A percentile compares a stretch with the other conserved stretches of the same genome.
Conservation (phyloP, 2,888 invertebrate genomes). For the Abrostola triplasia region DNA sequence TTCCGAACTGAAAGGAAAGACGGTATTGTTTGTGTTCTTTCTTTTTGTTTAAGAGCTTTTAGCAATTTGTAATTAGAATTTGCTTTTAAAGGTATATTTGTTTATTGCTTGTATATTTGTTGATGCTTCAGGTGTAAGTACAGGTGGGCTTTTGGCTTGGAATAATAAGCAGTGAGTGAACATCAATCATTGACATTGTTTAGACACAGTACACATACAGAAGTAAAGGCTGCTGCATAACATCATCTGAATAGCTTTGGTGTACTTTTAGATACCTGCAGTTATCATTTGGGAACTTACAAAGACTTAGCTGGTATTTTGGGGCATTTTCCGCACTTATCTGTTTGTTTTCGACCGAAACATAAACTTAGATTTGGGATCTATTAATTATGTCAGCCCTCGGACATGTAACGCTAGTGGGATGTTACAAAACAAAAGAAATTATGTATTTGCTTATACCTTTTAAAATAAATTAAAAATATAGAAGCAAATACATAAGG, state of each 20-base stretch:
- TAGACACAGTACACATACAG: not conserved
- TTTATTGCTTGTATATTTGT: conserved; percentile 10
- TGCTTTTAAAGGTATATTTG: too few species aligned
- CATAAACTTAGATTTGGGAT: too few species aligned
- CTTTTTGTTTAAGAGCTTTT: conserved; percentile 30
- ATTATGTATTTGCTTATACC: too few species aligned
- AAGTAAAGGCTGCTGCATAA: not conserved
- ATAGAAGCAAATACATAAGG: too few species aligned
- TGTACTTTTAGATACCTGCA: not conserved
- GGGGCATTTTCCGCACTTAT: too few species aligned
- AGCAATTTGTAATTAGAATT: not conserved
- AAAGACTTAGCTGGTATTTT: too few species aligned
- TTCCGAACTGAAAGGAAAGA: conserved; percentile 9
- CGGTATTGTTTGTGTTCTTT: conserved; percentile 27
- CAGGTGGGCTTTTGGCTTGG: conserved; percentile 33
- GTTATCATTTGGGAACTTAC: not conserved
- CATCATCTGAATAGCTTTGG: not conserved
- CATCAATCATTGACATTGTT: conserved; percentile 41
- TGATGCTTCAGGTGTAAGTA: conserved; percentile 1
- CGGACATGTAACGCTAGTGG: too few species aligned
- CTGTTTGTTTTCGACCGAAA: too few species aligned
- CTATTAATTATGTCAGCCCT: too few species aligned
- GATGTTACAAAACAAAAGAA: too few species aligned
- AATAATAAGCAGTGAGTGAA: conserved; percentile 24
- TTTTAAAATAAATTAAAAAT: too few species aligned